phyloP scores from a whole-genome alignment of 1,140 invertebrate species.

The Drosophila biarmipes region DNA sequence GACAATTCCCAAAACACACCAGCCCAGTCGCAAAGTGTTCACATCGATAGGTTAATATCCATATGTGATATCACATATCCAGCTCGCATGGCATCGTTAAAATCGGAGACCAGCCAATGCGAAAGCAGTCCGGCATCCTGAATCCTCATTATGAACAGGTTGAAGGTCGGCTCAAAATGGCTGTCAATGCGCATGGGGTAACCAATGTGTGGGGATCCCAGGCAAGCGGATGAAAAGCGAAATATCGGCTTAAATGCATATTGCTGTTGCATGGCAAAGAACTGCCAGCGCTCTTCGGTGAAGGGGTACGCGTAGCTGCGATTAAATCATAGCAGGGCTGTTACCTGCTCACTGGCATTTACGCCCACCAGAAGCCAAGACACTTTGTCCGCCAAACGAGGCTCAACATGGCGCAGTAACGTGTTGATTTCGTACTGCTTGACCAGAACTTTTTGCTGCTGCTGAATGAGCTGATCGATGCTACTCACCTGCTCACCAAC shows the following conservation, averaged over 20 bases:
- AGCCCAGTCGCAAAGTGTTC: slow-evolving; percentile 56
- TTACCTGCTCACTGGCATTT: slow-evolving; percentile 67
- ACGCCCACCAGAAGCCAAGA: slow-evolving; percentile 41
- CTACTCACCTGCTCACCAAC: slow-evolving; percentile 70
- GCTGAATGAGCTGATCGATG: slow-evolving; percentile 61
- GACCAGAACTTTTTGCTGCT: slow-evolving; percentile 58
- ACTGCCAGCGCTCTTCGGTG: slow-evolving; percentile 70
- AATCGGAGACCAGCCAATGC: slow-evolving; percentile 70
- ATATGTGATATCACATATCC: slow-evolving; percentile 66
- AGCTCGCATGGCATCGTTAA: slow-evolving; percentile 69
- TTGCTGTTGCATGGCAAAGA: slow-evolving; percentile 68
- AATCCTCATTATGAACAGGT: slow-evolving; percentile 62
- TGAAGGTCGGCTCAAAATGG: slow-evolving; percentile 56
- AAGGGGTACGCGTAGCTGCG: slow-evolving; percentile 69
- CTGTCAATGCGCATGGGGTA: slow-evolving; percentile 73
- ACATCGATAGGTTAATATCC: slow-evolving; percentile 59
- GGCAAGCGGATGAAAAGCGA: slow-evolving; percentile 62
- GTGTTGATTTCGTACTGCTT: slow-evolving; percentile 65
- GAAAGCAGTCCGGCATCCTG: slow-evolving; percentile 57
- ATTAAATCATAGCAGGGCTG: slow-evolving; percentile 61
- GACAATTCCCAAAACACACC: slow-evolving; percentile 46
- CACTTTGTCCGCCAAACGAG: slow-evolving; percentile 38
- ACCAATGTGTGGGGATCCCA: slow-evolving; percentile 63
- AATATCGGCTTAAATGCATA: slow-evolving; percentile 68
- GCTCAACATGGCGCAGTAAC: slow-evolving; percentile 56